phyloP scores from a whole-genome alignment of 1,140 invertebrate genomes.

The Contarinia nasturtii region DNA sequence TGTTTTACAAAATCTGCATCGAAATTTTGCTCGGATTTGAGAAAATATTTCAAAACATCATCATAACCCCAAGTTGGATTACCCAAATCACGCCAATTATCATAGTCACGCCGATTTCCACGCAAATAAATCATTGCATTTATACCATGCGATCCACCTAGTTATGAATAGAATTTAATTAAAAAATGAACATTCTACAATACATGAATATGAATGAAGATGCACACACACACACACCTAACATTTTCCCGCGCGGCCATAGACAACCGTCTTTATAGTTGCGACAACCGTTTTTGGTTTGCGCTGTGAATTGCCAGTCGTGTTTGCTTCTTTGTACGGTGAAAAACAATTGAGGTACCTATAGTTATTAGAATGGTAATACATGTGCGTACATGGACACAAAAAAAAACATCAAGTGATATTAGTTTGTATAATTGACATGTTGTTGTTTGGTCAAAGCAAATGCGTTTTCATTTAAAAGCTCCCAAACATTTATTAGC shows the following conservation, averaged over 20 bases:
- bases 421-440: too few species aligned
- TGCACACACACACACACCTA: too few species aligned
- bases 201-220: too few species aligned
- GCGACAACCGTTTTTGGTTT: not conserved
- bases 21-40: conserved; percentile 59
- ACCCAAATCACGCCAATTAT: conserved; percentile 64
- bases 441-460: too few species aligned
- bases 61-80: conserved; percentile 75
- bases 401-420: too few species aligned
- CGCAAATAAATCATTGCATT: conserved; percentile 88
- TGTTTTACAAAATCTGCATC: conserved; percentile 23
- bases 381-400: too few species aligned
- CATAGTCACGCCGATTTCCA: conserved; percentile 73
- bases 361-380: not conserved
- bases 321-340: not conserved
- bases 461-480: too few species aligned
- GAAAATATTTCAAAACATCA: conserved; percentile 63
- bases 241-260: conserved; percentile 34
- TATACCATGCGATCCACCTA: conserved; percentile 73
- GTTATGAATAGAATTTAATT: too few species aligned
- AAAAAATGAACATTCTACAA: too few species aligned
- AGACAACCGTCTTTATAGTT: conserved; percentile 17
- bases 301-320: not conserved
- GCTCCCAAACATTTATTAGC: too few species aligned
- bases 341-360: not conserved